Evolutionary conservation across 35 echinoderm and acorn worm species (phyloP).

Genomic region (Ophiothrix spiculata): DNA sequence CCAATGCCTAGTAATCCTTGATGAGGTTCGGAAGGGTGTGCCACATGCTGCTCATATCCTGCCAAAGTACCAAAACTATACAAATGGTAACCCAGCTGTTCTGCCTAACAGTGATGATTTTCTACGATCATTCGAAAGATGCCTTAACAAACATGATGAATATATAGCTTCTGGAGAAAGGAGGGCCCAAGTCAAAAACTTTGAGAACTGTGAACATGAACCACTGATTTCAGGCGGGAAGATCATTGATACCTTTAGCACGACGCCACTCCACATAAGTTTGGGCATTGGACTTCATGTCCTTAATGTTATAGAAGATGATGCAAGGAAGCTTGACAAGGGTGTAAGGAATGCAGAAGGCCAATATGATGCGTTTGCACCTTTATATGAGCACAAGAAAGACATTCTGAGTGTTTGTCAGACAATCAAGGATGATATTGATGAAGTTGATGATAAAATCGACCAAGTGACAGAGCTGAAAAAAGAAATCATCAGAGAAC

Average conservation of each 20-base stretch:
- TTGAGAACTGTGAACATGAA: neutral
- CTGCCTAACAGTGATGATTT: neutral
- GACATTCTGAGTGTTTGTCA: too few species aligned
- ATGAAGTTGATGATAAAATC: too few species aligned
- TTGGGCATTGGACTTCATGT: neutral
- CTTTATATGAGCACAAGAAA: too few species aligned
- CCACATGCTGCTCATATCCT: neutral
- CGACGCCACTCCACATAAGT: neutral
- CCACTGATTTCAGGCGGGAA: neutral
- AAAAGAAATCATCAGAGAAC: too few species aligned
- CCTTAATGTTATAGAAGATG: neutral
- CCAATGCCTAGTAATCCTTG: neutral
- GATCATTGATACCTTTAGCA: neutral
- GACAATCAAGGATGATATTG: too few species aligned
- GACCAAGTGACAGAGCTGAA: too few species aligned
- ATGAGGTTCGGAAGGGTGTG: neutral
- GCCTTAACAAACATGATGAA: neutral
- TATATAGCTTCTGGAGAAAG: neutral
- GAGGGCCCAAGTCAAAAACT: neutral
- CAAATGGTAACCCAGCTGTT: neutral
- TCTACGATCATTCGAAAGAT: neutral
- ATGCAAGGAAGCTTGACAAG: too few species aligned
- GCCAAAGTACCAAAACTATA: neutral
- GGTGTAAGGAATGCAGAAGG: too few species aligned
- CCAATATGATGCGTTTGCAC: too few species aligned